Conservation (phyloP, 2,113 vertebrate genomes). For the Synchiropus splendidus region DNA sequence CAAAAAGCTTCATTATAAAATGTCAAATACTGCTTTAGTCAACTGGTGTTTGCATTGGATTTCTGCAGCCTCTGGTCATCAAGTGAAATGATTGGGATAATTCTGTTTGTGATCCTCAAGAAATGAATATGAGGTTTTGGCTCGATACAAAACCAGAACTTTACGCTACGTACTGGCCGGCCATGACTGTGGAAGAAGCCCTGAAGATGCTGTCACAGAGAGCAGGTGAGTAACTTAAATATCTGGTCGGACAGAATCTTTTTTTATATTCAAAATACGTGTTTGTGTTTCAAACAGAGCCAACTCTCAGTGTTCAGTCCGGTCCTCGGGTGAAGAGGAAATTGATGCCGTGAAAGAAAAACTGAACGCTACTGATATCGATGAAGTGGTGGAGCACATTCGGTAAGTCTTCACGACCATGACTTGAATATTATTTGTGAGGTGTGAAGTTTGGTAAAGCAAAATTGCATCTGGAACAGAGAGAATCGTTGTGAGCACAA, state of each 20-base stretch:
- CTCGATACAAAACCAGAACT: constrained; percentile 66
- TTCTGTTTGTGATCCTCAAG: not conserved
- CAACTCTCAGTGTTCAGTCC: constrained; percentile 25
- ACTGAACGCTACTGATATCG: constrained; percentile 66
- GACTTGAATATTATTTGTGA: too few species aligned
- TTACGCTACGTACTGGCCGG: constrained; percentile 68
- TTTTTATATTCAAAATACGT: too few species aligned
- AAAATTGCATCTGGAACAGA: too few species aligned
- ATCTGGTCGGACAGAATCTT: not conserved
- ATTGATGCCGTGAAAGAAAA: constrained; percentile 64
- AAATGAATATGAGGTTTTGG: constrained; percentile 50
- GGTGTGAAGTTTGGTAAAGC: too few species aligned
- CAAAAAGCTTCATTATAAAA: too few species aligned
- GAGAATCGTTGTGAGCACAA: too few species aligned
- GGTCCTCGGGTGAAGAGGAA: constrained; percentile 48
- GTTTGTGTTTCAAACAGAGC: constrained; percentile 24
- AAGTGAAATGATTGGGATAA: too few species aligned
- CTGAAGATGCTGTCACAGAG: constrained; percentile 1
- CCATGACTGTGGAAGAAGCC: constrained; percentile 4
- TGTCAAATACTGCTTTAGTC: too few species aligned
- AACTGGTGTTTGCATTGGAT: too few species aligned
- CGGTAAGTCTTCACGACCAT: constrained; percentile 62
- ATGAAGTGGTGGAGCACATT: constrained; percentile 66
- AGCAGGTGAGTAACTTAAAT: constrained; percentile 39
- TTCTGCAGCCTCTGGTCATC: too few species aligned